phyloP scores from a whole-genome alignment of 2,888 invertebrate genomes.

The Mechanitis messenoides region DNA sequence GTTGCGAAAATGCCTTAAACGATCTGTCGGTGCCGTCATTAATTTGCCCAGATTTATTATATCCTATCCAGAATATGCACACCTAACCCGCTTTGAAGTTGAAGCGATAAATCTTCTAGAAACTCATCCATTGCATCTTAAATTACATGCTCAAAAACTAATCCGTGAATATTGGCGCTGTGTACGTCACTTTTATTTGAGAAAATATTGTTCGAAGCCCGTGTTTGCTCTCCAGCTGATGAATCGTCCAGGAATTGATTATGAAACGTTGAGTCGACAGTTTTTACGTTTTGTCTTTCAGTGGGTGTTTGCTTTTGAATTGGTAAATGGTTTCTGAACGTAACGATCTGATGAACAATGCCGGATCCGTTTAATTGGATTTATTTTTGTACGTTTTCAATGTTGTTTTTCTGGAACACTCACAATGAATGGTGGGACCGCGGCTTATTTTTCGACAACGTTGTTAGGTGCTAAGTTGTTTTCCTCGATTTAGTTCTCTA shows the following conservation, averaged over 20 bases:
- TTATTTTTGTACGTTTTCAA: conserved; percentile 36
- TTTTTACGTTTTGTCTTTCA: conserved; percentile 53
- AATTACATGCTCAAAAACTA: conserved; percentile 28
- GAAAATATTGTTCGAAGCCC: conserved; percentile 29
- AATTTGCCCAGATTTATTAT: conserved; percentile 72
- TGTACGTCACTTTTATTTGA: conserved; percentile 21
- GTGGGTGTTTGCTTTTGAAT: conserved; percentile 43
- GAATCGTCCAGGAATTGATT: conserved; percentile 56
- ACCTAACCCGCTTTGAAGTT: conserved; percentile 35
- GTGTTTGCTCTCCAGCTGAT: conserved; percentile 34
- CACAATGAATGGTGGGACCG: conserved; percentile 25
- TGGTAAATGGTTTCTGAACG: conserved; percentile 43
- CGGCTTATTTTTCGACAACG: conserved; percentile 24
- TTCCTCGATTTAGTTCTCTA: conserved; percentile 17
- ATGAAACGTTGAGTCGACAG: conserved; percentile 59
- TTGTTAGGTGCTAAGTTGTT: conserved; percentile 26
- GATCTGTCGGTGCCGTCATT: conserved; percentile 69
- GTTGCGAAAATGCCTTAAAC: conserved; percentile 61
- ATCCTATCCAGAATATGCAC: conserved; percentile 48
- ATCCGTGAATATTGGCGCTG: conserved; percentile 20
- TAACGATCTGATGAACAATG: conserved; percentile 42
- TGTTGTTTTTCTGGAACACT: conserved; percentile 28
- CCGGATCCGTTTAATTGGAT: conserved; percentile 45
- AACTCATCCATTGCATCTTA: conserved; percentile 39
- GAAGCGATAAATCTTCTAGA: conserved; percentile 32